Evolutionary conservation across 2,888 invertebrate species (phyloP).

Genomic region (Steinernema scapterisci): DNA sequence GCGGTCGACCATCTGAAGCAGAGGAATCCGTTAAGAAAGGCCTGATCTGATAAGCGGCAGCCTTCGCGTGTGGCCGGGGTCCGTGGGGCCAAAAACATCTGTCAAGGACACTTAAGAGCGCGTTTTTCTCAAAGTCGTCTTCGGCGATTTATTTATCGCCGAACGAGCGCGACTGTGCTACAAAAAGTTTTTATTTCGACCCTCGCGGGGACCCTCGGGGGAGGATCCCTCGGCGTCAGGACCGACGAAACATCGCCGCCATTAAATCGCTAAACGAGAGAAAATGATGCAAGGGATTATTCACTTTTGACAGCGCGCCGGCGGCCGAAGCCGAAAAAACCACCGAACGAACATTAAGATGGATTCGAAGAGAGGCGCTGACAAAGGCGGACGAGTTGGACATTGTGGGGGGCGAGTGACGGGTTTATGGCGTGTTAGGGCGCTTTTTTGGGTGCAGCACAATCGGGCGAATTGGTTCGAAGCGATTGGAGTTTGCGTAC

Average conservation of each 20-base stretch:
- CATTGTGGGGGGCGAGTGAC: not conserved
- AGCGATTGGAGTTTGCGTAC: no score
- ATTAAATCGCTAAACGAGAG: conserved; percentile 28
- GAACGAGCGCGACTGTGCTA: conserved; percentile 26
- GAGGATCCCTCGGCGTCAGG: not conserved
- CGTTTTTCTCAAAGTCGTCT: not conserved
- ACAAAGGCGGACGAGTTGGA: not conserved
- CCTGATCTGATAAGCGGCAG: not conserved
- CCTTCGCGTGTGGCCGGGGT: conserved; percentile 12
- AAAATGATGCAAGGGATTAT: conserved; percentile 22
- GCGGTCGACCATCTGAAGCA: conserved; percentile 53
- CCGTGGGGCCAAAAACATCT: conserved; percentile 31
- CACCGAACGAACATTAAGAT: not conserved
- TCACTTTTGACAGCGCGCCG: conserved; percentile 29
- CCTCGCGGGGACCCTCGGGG: not conserved
- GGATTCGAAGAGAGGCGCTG: not conserved
- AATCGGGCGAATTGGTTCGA: not conserved
- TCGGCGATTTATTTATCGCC: conserved; percentile 27
- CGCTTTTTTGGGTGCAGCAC: not conserved
- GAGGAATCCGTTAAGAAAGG: not conserved
- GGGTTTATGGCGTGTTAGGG: conserved; percentile 3
- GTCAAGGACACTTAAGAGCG: not conserved
- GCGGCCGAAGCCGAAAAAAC: not conserved
- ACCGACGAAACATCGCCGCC: conserved; percentile 27
- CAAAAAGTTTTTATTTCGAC: conserved; percentile 19